phyloP scores from a whole-genome alignment of 2,888 invertebrate species.

The Abrostola tripartita region DNA sequence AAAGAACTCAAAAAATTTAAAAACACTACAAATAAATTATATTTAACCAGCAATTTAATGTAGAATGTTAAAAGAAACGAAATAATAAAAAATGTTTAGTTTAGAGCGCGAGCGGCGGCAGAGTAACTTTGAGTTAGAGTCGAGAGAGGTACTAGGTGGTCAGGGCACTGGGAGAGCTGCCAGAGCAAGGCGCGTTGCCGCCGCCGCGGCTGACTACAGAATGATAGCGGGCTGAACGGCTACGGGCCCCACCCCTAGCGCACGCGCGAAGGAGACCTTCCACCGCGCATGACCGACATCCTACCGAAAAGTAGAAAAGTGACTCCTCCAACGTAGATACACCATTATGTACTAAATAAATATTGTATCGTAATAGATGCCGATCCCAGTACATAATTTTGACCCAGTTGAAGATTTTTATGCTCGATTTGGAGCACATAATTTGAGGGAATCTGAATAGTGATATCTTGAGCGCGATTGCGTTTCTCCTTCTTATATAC shows the following conservation, averaged over 20 bases:
- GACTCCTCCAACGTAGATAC: conserved; percentile 87
- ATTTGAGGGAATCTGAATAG: conserved; percentile 45
- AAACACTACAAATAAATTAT: conserved; percentile 74
- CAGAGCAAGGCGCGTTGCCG: conserved; percentile 74
- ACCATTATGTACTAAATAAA: conserved; percentile 87
- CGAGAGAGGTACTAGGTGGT: conserved; percentile 64
- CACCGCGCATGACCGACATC: conserved; percentile 86
- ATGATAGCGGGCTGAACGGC: conserved; percentile 82
- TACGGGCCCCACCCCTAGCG: conserved; percentile 85
- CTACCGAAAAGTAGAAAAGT: conserved; percentile 87
- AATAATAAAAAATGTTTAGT: conserved; percentile 66
- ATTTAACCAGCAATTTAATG: conserved; percentile 62
- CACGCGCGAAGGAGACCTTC: conserved; percentile 72
- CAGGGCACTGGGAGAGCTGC: conserved; percentile 66
- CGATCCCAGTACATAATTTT: conserved; percentile 75
- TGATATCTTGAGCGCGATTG: conserved; percentile 34
- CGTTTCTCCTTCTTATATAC: conserved; percentile 52
- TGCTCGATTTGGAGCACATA: conserved; percentile 59
- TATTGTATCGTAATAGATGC: conserved; percentile 83
- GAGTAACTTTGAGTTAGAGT: conserved; percentile 66
- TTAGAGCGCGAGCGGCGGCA: conserved; percentile 80
- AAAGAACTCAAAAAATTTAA: conserved; percentile 70
- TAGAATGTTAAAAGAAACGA: conserved; percentile 72
- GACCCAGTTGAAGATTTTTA: conserved; percentile 73
- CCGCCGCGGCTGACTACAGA: conserved; percentile 85